These are phyloP conservation scores for Tiaroga cobitis DNA, from an alignment of 2,797 vertebrate genomes.

Conservation along the genomic window DNA sequence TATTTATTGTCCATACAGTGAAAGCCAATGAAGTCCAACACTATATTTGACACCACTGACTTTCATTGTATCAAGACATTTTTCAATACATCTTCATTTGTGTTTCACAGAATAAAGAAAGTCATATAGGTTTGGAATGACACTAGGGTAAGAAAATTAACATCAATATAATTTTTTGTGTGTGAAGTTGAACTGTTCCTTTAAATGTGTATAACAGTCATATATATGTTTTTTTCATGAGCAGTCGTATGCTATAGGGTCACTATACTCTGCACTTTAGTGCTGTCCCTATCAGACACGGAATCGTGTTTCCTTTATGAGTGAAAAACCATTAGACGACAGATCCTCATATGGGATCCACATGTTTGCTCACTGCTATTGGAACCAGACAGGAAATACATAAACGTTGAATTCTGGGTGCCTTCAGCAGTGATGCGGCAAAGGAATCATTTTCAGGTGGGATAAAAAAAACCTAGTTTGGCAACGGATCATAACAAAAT, in stretches of 20 bases:
- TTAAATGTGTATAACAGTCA: not conserved
- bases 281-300: not conserved
- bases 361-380: not conserved
- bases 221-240: not conserved
- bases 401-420: not conserved
- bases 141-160: not conserved
- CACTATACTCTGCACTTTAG: not conserved
- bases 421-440: not conserved
- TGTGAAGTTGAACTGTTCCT: not conserved
- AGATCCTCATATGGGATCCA: slow-evolving; percentile 7
- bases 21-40: not conserved
- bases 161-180: not conserved
- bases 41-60: not conserved
- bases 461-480: not conserved
- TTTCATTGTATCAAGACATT: not conserved
- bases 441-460: not conserved
- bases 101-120: not conserved
- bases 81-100: not conserved
- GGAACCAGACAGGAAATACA: slow-evolving; percentile 36
- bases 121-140: not conserved
- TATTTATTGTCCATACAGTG: not conserved
- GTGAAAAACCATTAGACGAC: slow-evolving; percentile 3
- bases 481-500: not conserved
- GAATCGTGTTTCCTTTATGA: not conserved
- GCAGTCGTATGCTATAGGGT: slow-evolving; percentile 32